These are phyloP conservation scores for Heliconius himera DNA, from an alignment of 1,140 invertebrate species.

Conservation along the genomic window DNA sequence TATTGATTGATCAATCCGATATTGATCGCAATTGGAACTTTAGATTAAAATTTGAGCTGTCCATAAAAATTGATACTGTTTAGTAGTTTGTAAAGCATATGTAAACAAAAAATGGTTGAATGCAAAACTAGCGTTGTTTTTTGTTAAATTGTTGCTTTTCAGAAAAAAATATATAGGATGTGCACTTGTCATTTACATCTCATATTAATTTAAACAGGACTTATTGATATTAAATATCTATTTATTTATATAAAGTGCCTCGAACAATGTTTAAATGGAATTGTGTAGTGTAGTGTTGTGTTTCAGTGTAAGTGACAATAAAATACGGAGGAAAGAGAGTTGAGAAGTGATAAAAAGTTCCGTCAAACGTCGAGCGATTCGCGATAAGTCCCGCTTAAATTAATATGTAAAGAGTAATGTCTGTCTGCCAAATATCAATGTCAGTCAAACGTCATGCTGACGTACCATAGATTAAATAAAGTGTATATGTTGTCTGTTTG, in stretches of 20 bases:
- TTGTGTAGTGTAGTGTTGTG: background rate
- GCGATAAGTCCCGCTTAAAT: background rate
- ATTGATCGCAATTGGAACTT: background rate
- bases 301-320: conserved; percentile 6
- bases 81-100: background rate
- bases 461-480: conserved; percentile 2
- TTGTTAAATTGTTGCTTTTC: background rate
- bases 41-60: conserved; percentile 2
- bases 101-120: background rate
- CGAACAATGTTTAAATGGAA: background rate
- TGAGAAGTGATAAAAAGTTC: background rate
- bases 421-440: conserved; percentile 5
- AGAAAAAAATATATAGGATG: background rate
- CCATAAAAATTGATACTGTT: background rate
- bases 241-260: background rate
- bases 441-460: background rate
- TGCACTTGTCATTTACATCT: background rate
- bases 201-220: background rate
- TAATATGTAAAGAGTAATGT: background rate
- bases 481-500: background rate
- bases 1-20: background rate
- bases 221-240: background rate
- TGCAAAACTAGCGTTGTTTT: background rate
- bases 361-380: background rate
- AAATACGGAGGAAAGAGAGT: background rate